Base-by-base conservation (phyloP, 2,113 vertebrate genomes). In the Cariama cristata region DNA sequence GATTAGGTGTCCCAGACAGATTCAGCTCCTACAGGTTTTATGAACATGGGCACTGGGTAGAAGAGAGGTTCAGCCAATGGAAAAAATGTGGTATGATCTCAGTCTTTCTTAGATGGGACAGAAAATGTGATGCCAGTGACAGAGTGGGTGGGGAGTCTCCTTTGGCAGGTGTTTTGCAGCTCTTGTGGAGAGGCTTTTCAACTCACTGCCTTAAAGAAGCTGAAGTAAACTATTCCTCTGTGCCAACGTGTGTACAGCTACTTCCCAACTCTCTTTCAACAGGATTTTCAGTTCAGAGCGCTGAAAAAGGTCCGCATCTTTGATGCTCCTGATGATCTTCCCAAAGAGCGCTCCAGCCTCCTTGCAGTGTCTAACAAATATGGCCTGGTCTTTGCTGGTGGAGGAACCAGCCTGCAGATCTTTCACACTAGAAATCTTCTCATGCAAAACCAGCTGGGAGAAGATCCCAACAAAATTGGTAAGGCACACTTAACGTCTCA, bases 271-370 rank as follows among this genome's bases (percentile, higher is more conserved):
- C 56, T 96, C 14, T 44, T 79, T 1, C 69, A 47, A 79, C 97
- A 99, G 99, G 99, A 99, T 95, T 99, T 99, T 91, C 99, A 99
- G 93, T 99, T 99, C 96, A 98, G 98, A 85, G 99, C 99, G 2
- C 98, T 99, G 98, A 99, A 99, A 98, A 99, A 99, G 91, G 97
- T 99, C 11, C 98, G 99, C 23, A 97, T 99, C 63, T 99, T 99
- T 64, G 98, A 99, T 4, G 58, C 99, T 8, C 97, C 98, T 0
- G 98, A 98, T 4, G 98, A 99, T 15, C 71, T 99, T 73, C 99
- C 99, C 24, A 99, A 98, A 92, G 99, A 99, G 21, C 99, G 99
- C 79, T 98, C 98, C 2, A 99, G 88, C 71, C 98, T 99, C 18
- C 99, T 99, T 0, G 96, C 97, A 1, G 74, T 99, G 71, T 99